These are phyloP conservation scores for Lamellibrachia satsuma DNA, from an alignment of 2,888 invertebrate species.

Conservation along the genomic window DNA sequence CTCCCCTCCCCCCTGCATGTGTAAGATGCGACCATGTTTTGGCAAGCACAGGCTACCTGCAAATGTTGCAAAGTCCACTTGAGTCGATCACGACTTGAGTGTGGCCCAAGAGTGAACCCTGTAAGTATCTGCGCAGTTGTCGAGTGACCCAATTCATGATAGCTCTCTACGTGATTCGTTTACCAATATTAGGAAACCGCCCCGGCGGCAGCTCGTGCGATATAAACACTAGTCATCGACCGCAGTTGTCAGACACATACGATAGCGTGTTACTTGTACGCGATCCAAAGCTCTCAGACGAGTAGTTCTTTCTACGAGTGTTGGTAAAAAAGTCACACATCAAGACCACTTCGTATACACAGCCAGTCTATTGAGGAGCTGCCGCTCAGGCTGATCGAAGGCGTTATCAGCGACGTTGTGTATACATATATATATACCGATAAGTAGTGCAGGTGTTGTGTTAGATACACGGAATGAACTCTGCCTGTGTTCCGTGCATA, in stretches of 20 bases:
- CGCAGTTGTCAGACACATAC: neutral
- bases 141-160: neutral
- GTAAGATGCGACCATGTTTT: neutral
- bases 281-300: neutral
- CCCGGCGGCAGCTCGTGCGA: neutral
- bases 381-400: neutral
- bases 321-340: neutral
- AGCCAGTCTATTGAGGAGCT: neutral
- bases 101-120: neutral
- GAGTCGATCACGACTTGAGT: neutral
- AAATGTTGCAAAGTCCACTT: neutral
- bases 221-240: neutral
- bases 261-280: neutral
- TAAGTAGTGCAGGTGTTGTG: neutral
- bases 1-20: neutral
- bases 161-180: neutral
- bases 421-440: neutral
- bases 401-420: neutral
- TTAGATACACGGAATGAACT: neutral
- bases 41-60: neutral
- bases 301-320: neutral
- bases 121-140: neutral
- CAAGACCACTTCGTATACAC: neutral
- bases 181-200: neutral
- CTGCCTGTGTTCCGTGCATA: neutral